Percentiles rank a stretch among this genome's conserved stretches.
Conservation (phyloP, 2,797 vertebrate genomes). For the Microctenopoma lineatum region DNA sequence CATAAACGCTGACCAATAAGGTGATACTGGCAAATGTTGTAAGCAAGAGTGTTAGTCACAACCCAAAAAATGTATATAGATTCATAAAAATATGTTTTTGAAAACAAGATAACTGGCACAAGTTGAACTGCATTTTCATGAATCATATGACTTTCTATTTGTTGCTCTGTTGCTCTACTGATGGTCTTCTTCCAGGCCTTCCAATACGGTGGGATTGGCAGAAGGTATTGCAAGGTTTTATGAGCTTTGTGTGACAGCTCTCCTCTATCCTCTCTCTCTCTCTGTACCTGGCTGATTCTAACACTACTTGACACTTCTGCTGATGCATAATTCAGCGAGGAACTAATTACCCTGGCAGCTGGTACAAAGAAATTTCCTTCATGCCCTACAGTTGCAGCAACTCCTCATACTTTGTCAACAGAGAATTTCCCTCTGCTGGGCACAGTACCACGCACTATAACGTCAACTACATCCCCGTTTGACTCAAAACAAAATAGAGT, state of each 20-base stretch:
- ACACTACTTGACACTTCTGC: conserved; percentile 76
- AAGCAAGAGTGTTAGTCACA: not conserved
- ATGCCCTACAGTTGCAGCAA: conserved; percentile 68
- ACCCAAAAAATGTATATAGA: no score
- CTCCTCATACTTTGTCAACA: conserved; percentile 70
- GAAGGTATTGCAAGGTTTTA: conserved; percentile 44
- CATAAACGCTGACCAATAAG: no score
- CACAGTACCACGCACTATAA: conserved; percentile 51
- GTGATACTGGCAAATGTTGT: not conserved
- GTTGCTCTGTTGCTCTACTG: conserved; percentile 32
- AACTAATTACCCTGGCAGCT: conserved; percentile 82
- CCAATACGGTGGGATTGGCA: conserved; percentile 36
- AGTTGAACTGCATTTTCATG: not conserved
- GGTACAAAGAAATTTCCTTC: conserved; percentile 80
- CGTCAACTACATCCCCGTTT: conserved; percentile 54
- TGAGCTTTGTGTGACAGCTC: conserved; percentile 64
- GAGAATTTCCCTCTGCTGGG: conserved; percentile 68
- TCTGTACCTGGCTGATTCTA: conserved; percentile 73
- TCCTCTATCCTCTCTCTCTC: conserved; percentile 58
- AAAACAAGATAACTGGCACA: no score
- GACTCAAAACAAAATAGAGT: conserved; percentile 39
- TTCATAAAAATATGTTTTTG: no score
- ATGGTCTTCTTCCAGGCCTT: conserved; percentile 29
- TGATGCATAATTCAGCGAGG: conserved; percentile 83
- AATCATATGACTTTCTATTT: not conserved